phyloP scores from a whole-genome alignment of 2,113 vertebrate genomes.

The Tapirus terrestris region DNA sequence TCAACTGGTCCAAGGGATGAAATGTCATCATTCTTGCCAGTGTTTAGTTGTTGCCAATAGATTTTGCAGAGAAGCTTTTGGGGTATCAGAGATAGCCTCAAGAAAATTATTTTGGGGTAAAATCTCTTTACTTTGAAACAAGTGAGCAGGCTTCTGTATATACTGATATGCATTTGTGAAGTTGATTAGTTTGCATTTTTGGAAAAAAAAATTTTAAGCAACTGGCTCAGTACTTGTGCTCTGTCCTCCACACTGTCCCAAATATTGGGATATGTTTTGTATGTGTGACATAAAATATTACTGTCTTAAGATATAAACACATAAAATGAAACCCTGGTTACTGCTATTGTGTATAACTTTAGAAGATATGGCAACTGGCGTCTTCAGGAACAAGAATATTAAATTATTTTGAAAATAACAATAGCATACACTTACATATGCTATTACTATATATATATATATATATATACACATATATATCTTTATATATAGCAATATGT shows the following conservation, averaged over 20 bases:
- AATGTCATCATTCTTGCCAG: not conserved
- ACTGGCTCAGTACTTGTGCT: not conserved
- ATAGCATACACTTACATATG: not conserved
- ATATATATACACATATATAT: not conserved
- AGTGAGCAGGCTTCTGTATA: not conserved
- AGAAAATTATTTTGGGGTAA: not conserved
- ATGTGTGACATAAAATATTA: not conserved
- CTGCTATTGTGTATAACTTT: not conserved
- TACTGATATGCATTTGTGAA: not conserved
- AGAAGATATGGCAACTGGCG: not conserved
- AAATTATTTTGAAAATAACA: conserved; percentile 5
- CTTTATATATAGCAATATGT: not conserved
- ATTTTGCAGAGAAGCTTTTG: not conserved
- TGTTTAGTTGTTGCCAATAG: not conserved
- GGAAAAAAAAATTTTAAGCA: not conserved
- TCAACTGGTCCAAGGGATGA: not conserved
- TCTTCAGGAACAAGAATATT: not conserved
- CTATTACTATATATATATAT: not conserved
- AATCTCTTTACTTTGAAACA: not conserved
- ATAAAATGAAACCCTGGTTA: not conserved
- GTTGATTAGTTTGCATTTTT: not conserved
- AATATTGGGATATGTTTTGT: not conserved
- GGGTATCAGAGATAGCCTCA: not conserved
- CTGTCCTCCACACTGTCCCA: not conserved
- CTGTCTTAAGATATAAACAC: not conserved